phyloP scores from a whole-genome alignment of 2,888 invertebrate species.

The Ectemnius cavifrons region DNA sequence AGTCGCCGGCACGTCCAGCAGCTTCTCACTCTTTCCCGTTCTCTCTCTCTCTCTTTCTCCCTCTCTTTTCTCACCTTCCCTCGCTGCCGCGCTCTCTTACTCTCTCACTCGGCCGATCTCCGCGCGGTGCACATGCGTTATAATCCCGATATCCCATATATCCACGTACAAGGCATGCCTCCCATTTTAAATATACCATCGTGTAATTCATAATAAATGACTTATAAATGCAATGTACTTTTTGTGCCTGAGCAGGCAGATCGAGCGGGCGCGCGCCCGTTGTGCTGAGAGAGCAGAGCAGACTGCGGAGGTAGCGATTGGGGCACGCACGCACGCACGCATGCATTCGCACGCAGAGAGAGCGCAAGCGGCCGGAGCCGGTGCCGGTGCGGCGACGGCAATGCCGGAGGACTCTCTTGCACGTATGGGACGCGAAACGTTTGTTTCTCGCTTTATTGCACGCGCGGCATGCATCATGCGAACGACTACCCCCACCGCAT shows the following conservation, averaged over 20 bases:
- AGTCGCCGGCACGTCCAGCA: slow-evolving; percentile 59
- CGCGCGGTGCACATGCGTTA: slow-evolving; percentile 67
- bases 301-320: too few species aligned
- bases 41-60: too few species aligned
- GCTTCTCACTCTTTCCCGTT: slow-evolving; percentile 14
- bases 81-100: slow-evolving; percentile 33
- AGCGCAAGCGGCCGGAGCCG: slow-evolving; percentile 16
- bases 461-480: slow-evolving; percentile 56
- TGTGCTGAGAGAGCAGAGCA: slow-evolving; percentile 44
- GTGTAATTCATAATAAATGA: slow-evolving; percentile 78
- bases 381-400: slow-evolving; percentile 40
- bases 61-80: not conserved
- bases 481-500: slow-evolving; percentile 30
- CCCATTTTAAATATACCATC: slow-evolving; percentile 77
- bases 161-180: slow-evolving; percentile 75
- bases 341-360: slow-evolving; percentile 36
- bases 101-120: slow-evolving; percentile 51
- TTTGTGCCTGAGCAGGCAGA: slow-evolving; percentile 57
- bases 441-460: slow-evolving; percentile 66
- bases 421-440: slow-evolving; percentile 19
- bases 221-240: slow-evolving; percentile 77
- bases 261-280: slow-evolving; percentile 53
- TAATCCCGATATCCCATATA: slow-evolving; percentile 78
- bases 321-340: slow-evolving; percentile 25
- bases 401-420: slow-evolving; percentile 31